phyloP scores from a whole-genome alignment of 1,140 invertebrate genomes.

The Tetragonula clypearis region DNA sequence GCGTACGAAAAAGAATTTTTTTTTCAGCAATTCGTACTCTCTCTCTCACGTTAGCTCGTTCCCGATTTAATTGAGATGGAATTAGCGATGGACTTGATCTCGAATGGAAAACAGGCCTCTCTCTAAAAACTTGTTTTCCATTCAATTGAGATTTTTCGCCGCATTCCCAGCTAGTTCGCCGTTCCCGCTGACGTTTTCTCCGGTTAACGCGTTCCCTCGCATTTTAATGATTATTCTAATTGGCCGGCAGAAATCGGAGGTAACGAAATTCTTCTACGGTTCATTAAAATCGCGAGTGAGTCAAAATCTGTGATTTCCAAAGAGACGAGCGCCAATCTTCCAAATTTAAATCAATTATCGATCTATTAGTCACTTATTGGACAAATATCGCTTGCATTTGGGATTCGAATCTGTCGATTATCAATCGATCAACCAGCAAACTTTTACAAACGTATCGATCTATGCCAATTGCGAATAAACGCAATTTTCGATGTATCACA shows the following conservation, averaged over 20 bases:
- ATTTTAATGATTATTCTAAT: background rate
- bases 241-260: too few relatives aligned
- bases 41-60: conserved; percentile 18
- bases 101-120: conserved; percentile 9
- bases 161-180: background rate
- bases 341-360: background rate
- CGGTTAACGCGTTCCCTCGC: too few relatives aligned
- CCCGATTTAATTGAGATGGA: conserved; percentile 19
- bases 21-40: background rate
- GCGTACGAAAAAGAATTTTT: background rate
- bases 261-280: background rate
- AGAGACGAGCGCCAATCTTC: too few relatives aligned
- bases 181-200: background rate
- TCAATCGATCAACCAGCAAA: too few relatives aligned
- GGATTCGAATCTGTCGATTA: too few relatives aligned
- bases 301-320: too few relatives aligned
- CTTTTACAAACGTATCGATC: too few relatives aligned
- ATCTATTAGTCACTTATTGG: background rate
- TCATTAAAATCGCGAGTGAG: background rate
- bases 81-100: background rate
- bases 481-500: background rate
- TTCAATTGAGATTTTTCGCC: conserved; percentile 30
- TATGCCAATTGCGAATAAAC: too few relatives aligned
- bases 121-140: conserved; percentile 27
- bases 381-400: background rate